Percentiles rank a stretch among this genome's conserved stretches.
These are phyloP conservation scores for Potorous gilbertii DNA, from an alignment of 2,797 vertebrate genomes.

Conservation along the genomic window DNA sequence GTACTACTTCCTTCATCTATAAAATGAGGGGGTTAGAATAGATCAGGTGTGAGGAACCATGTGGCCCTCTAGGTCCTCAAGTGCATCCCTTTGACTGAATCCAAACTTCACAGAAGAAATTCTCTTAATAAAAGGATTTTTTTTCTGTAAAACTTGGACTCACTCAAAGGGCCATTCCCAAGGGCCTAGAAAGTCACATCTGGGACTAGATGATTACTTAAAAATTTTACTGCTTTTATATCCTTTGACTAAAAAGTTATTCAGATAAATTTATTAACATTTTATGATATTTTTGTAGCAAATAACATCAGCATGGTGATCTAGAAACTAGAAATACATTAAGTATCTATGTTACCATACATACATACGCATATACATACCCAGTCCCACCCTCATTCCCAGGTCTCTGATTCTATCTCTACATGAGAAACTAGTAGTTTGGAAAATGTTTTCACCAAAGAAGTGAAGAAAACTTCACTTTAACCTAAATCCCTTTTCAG, in stretches of 20 bases:
- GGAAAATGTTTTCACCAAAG: background rate
- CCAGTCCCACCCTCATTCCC: background rate
- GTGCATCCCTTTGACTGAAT: no score
- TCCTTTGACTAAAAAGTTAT: background rate
- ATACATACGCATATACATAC: background rate
- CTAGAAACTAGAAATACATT: background rate
- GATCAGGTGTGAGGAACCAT: no score
- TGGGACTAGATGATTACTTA: no score
- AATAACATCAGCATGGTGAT: background rate
- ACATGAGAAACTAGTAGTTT: background rate
- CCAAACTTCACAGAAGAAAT: no score
- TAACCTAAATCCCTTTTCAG: background rate
- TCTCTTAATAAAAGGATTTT: no score
- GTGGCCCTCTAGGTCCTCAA: no score
- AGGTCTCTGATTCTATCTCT: background rate
- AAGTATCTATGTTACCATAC: background rate
- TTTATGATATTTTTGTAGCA: background rate
- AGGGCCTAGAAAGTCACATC: no score
- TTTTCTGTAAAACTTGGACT: no score
- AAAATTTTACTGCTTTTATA: background rate
- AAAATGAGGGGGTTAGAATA: background rate
- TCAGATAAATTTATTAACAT: background rate
- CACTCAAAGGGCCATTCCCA: no score
- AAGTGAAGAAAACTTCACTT: background rate
- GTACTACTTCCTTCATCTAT: background rate